Base-by-base conservation (phyloP, 2,113 vertebrate genomes). In the Ahaetulla prasina region DNA sequence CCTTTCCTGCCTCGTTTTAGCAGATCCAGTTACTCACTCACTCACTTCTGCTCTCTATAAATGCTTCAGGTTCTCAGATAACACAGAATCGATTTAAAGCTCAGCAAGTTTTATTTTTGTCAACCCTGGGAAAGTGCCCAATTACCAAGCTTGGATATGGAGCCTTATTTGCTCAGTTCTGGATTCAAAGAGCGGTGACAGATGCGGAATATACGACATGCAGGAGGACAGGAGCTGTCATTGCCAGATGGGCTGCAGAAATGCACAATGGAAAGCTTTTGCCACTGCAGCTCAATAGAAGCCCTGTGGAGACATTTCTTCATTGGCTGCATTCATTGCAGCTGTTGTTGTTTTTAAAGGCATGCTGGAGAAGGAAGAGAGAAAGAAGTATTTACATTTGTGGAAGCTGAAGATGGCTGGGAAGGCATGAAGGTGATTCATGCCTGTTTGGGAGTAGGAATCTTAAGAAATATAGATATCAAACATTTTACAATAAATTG, bases 101-200 rank as follows among this genome's bases (percentile, higher is more conserved):
- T 97, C 97, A 97, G 96, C 97, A 96, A 94, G 96, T 97, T 97
- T 97, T 97, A 97, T 97, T 97, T 97, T 96, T 96, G 96, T 96
- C 53, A 0, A 90, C 86, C 88, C 90, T 7, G 87, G 93, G 91
- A 89, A 92, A 94, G 93, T 89, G 93, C 92, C 96, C 95, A 94
- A 91, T 97, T 97, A 96, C 93, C 96, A 95, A 93, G 94, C 93
- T 60, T 94, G 94, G 94, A 95, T 91, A 92, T 90, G 93, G 92
- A 91, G 88, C 52, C 86, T 85, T 93, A 88, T 91, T 90, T 92
- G 94, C 92, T 93, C 90, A 92, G 89, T 91, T 91, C 88, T 85
- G 90, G 52, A 85, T 89, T 95, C 94, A 85, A 93, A 85, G 74
- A 30, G 91, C 93, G 93, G 90, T 1, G 50, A 95, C 96, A 96